Evolutionary conservation across 2,113 vertebrate genomes (phyloP), one percentile per base, ranked within the genome.

Genomic region (Nibea coibor): DNA sequence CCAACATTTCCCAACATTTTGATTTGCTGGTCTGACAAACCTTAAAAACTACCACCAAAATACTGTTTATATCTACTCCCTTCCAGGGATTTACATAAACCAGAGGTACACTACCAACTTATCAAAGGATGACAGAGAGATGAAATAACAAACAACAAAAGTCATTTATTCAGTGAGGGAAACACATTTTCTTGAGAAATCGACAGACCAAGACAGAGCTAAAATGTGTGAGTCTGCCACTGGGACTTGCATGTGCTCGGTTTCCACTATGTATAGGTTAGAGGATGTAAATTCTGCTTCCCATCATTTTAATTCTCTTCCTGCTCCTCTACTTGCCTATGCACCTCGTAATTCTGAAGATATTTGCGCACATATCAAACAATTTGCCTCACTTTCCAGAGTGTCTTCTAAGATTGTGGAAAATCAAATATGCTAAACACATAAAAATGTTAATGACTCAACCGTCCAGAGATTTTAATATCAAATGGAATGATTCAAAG

Each of bases 401-500:
- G 26, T 56, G 3, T 12, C 35, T 50, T 79, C 11, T 11, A 39
- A 84, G 47, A 67, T 19, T 57, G 16, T 54, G 0, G 57, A 77
- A 42, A 71, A 70, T 16, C 16, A 73, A 48, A 67, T 53, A 67
- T n/a, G 9, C 26, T 35, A 53, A 64, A 76, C 48, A 69, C 53
- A 79, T 66, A 50, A 65, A 65, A 61, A 70, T 63, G 39, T 51
- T 39, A 73, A 72, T 0, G 8, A 71, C 17, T 71, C 5, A 72
- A 47, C 24, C 48, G 51, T 43, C 26, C 22, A 64, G 74, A 62
- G 78, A 76, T 53, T 54, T 72, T 35, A 39, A 75, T 39, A 75
- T 59, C 9, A 80, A 77, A 78, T 50, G 47, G 54, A 71, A 50
- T 28, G 51, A 85, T 76, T 84, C 31, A 80, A 65, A 77, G 31